Percentiles rank a stretch among this genome's conserved stretches.
Conservation (phyloP, 2,797 vertebrate species). For the Paratrypauchen microcephalus region DNA sequence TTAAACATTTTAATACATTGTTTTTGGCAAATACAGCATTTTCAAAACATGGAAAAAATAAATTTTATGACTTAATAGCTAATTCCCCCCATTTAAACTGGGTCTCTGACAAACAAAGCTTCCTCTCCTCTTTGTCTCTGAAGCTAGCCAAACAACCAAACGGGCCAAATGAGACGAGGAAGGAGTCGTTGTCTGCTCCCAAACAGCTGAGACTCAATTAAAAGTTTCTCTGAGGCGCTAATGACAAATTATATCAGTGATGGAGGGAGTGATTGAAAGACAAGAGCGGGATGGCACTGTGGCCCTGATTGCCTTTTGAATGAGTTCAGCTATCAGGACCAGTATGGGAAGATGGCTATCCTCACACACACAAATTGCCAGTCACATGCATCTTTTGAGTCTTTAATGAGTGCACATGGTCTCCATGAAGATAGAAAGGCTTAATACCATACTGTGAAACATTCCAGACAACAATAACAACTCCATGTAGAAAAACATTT, state of each 20-base stretch:
- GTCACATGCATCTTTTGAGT: conserved; percentile 21
- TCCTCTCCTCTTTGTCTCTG: conserved; percentile 18
- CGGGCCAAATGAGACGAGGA: conserved; percentile 45
- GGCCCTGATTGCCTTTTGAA: conserved; percentile 69
- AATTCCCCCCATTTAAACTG: neutral
- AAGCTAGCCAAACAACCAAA: conserved; percentile 34
- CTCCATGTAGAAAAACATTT: no score
- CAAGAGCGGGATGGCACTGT: conserved; percentile 35
- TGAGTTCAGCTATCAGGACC: conserved; percentile 50
- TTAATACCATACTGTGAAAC: no score
- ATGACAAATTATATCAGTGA: conserved; percentile 70
- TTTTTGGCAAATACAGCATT: no score
- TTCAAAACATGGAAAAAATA: no score
- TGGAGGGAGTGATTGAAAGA: conserved; percentile 60
- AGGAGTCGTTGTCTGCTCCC: conserved; percentile 54
- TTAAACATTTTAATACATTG: no score
- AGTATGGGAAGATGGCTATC: conserved; percentile 42
- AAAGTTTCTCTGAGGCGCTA: conserved; percentile 68
- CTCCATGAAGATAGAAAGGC: no score
- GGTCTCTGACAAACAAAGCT: conserved; percentile 29
- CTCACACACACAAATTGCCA: conserved; percentile 26
- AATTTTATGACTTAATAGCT: no score
- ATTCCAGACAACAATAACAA: no score
- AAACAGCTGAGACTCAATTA: conserved; percentile 72
- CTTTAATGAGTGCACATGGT: conserved; percentile 17